Evolutionary conservation across 2,888 invertebrate genomes (phyloP).

Genomic region (Hyposoter didymator): DNA sequence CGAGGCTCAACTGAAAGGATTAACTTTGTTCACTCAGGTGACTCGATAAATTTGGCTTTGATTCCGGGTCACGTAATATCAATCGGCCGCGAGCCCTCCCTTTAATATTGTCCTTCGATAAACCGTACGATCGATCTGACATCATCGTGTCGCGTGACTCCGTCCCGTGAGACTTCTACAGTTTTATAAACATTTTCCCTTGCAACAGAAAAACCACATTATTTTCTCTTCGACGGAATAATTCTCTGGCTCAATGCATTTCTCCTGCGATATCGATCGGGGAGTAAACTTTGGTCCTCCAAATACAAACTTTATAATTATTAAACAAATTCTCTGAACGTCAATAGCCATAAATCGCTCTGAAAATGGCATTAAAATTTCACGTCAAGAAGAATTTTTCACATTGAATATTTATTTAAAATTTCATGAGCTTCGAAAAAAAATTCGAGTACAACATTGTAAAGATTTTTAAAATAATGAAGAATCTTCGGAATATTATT

Average conservation of each 20-base stretch:
- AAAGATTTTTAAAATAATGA: neutral
- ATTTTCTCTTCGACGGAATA: constrained; percentile 7
- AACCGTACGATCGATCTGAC: constrained; percentile 58
- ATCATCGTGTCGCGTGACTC: constrained; percentile 38
- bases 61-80: constrained; percentile 64
- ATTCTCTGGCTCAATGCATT: neutral
- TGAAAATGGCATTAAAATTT: neutral
- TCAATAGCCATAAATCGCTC: neutral
- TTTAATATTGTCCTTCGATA: constrained; percentile 66
- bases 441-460: neutral
- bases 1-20: constrained; percentile 35
- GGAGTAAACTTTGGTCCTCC: neutral
- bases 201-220: neutral
- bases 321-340: neutral
- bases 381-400: neutral
- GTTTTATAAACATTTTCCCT: neutral
- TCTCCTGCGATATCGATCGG: neutral
- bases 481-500: constrained; percentile 1
- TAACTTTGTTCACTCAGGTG: constrained; percentile 35
- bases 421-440: neutral
- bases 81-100: constrained; percentile 57
- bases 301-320: neutral
- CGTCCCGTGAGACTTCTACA: constrained; percentile 25
- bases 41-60: constrained; percentile 60
- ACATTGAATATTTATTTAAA: neutral